Base-by-base conservation (phyloP, 2,888 invertebrate species). In the Aporophyla lueneburgensis region DNA sequence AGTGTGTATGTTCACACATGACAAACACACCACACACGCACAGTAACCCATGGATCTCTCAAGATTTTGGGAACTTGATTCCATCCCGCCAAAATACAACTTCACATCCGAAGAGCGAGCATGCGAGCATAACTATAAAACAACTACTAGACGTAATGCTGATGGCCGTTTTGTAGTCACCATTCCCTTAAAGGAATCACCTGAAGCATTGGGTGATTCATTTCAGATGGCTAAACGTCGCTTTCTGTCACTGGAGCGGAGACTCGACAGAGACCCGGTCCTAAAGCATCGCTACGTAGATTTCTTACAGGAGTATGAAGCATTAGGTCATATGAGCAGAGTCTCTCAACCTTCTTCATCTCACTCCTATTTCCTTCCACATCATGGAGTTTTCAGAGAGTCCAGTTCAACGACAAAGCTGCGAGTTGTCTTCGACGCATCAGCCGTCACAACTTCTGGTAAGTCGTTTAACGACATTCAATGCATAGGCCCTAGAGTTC, bases 51-150 rank as follows among this genome's bases (percentile, higher is more conserved):
- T 16, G 16, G 33, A 66, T 66, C 43, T 53, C n/a, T 33, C 53
- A 10, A 66, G 51, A 33, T 53, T 53, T 21, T 66, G 51, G 53
- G 51, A 65, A 49, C 65, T 65, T 33, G 66, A 69, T 19, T 59
- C 58, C 7, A 69, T 68, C 43, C 5, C 54, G 21, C 56, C 67
- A n/a, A 68, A 43, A 21, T 56, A 14, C 24, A 54, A 56, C 16
- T 68, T 68, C 56, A 54, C 56, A 19, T 63, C 63, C n/a, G 43
- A 46, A 24, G 63, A 46, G n/a, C 63, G 46, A 63, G n/a, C 63
- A 46, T 24, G n/a, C 24, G n/a, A 63, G 14, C 62, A 40, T 9
- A 53, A 21, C 21, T 53, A n/a, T 21, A 9, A 21, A 10, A n/a
- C 21, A 0, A 53, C 53, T 21, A 53, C 53, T 53, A 53, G 53